Evolutionary conservation across 2,797 vertebrate species (phyloP).

Genomic region (Taenioides sp.): DNA sequence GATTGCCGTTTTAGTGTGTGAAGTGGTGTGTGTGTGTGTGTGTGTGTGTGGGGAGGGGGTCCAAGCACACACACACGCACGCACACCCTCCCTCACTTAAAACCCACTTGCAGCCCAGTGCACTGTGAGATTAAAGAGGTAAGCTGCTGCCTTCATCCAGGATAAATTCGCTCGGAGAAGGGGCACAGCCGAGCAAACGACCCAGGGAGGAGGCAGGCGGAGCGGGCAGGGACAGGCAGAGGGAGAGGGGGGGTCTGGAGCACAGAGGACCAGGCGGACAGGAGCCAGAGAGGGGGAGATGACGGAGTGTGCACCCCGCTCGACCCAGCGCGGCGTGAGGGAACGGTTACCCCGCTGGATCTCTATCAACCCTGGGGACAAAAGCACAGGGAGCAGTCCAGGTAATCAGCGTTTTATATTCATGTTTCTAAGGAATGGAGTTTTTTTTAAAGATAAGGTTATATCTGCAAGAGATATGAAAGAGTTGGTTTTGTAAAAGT

Average conservation of each 20-base stretch:
- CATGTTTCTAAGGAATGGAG: not conserved
- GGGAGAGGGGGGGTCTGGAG: not conserved
- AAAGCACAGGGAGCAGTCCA: conserved; percentile 46
- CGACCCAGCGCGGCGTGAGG: conserved; percentile 48
- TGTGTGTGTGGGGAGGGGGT: conserved; percentile 4
- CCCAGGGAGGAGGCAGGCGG: conserved; percentile 56
- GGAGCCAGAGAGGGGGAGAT: conserved; percentile 39
- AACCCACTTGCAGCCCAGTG: conserved; percentile 21
- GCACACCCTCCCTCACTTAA: conserved; percentile 13
- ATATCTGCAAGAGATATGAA: not conserved
- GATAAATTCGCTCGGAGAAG: conserved; percentile 74
- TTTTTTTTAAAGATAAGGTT: not conserved
- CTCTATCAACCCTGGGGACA: conserved; percentile 58
- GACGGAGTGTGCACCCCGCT: conserved; percentile 65
- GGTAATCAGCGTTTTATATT: conserved; percentile 42
- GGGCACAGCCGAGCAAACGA: conserved; percentile 74
- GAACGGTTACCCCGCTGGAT: conserved; percentile 73
- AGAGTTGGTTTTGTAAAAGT: not conserved
- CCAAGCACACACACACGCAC: not conserved
- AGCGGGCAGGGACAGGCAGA: conserved; percentile 42
- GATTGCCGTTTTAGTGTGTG: no score
- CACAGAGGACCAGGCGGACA: not conserved
- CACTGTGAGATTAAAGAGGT: conserved; percentile 67
- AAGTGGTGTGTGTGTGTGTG: no score
- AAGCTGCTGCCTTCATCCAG: conserved; percentile 71